Evolutionary conservation across 2,888 invertebrate species (phyloP).

Genomic region (Cyclophora punctaria): DNA sequence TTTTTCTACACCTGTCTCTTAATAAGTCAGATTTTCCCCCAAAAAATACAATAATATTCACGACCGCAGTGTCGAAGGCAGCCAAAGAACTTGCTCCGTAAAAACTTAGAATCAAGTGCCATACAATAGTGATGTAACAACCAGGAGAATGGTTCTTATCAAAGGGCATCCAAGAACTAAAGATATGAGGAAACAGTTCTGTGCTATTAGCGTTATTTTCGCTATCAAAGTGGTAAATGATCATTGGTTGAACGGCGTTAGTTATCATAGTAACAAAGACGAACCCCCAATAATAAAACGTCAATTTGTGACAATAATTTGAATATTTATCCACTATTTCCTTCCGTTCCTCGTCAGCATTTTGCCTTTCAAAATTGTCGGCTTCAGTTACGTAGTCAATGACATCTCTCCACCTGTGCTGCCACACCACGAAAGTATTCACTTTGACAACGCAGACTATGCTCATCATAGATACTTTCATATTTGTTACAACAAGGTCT

Average conservation of each 20-base stretch:
- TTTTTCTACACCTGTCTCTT: constrained; percentile 44
- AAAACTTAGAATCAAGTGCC: constrained; percentile 38
- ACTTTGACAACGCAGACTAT: constrained; percentile 49
- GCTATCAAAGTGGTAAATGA: constrained; percentile 24
- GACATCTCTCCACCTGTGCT: constrained; percentile 43
- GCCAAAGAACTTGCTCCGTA: constrained; percentile 46
- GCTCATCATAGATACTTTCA: constrained; percentile 58
- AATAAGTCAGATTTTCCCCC: constrained; percentile 54
- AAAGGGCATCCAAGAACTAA: constrained; percentile 59
- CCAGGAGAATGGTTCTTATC: constrained; percentile 52
- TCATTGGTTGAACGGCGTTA: constrained; percentile 35
- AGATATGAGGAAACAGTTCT: constrained; percentile 53
- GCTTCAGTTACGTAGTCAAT: constrained; percentile 48
- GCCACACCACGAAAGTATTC: constrained; percentile 48
- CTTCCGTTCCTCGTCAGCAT: constrained; percentile 24
- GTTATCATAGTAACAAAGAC: constrained; percentile 45
- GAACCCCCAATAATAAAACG: constrained; percentile 52
- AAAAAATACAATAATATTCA: constrained; percentile 54
- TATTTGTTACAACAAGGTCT: constrained; percentile 48
- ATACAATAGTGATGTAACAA: constrained; percentile 45
- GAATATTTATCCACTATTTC: constrained; percentile 46
- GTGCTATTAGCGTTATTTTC: constrained; percentile 36
- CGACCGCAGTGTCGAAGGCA: constrained; percentile 44
- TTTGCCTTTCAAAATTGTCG: constrained; percentile 49
- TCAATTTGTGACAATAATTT: constrained; percentile 44